Percentiles rank a stretch among this genome's conserved stretches.
phyloP scores from a whole-genome alignment of 1,140 invertebrate species.

The Muscidifurax raptorellus region DNA sequence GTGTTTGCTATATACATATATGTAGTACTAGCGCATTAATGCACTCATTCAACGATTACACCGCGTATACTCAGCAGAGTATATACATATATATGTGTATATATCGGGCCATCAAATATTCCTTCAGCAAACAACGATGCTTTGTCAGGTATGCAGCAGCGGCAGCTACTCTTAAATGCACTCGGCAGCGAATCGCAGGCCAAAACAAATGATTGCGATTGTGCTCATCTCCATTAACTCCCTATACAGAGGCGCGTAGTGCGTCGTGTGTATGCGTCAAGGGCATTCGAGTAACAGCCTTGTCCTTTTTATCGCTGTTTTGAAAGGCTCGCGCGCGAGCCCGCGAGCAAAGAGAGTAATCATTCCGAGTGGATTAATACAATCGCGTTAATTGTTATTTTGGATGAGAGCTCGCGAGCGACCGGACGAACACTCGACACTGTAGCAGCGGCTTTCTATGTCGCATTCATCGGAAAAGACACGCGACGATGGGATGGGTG shows the following conservation, averaged over 20 bases:
- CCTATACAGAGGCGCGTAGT: neutral
- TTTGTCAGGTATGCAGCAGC: neutral
- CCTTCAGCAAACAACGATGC: constrained; percentile 1
- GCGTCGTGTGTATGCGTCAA: neutral
- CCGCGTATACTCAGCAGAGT: neutral
- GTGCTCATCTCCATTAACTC: constrained; percentile 19
- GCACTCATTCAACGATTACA: neutral
- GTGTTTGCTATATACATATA: neutral
- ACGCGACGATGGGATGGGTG: neutral
- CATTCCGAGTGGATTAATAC: constrained; percentile 31
- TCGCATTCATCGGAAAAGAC: constrained; percentile 5
- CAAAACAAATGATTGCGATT: constrained; percentile 37
- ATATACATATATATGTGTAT: too few species aligned
- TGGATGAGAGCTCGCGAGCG: neutral
- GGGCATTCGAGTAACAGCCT: neutral
- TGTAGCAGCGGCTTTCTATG: neutral
- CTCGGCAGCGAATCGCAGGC: neutral
- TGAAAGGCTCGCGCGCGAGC: neutral
- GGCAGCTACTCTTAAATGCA: constrained; percentile 1
- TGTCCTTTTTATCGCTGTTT: neutral
- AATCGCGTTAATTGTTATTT: constrained; percentile 37
- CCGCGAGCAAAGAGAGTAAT: neutral
- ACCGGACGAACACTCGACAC: constrained; percentile 2
- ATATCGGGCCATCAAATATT: neutral
- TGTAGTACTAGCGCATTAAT: neutral